These are phyloP conservation scores for Nomada lathburiana DNA, from an alignment of 2,888 invertebrate species.

Conservation along the genomic window DNA sequence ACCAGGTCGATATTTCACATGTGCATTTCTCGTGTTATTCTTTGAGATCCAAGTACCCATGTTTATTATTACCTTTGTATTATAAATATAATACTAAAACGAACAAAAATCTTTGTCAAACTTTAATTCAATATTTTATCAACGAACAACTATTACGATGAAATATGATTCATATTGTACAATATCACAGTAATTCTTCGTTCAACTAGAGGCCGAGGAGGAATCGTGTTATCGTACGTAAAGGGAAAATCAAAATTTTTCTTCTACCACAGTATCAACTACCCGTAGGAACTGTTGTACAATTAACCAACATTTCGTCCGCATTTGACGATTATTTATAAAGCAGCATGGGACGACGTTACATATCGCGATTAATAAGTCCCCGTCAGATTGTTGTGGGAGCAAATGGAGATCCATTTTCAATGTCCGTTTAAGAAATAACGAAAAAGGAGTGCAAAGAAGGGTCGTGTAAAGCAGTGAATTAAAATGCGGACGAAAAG, in stretches of 20 bases:
- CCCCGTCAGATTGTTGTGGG: background rate
- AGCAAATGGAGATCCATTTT: background rate
- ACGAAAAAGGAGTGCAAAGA: background rate
- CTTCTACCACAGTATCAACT: background rate
- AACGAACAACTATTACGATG: background rate
- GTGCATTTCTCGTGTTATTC: background rate
- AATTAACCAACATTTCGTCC: conserved; percentile 31
- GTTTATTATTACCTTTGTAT: background rate
- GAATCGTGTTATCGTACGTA: background rate
- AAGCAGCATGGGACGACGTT: conserved; percentile 12
- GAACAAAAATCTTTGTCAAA: no score
- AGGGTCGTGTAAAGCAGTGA: background rate
- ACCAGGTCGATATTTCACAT: conserved; percentile 16
- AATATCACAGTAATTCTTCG: background rate
- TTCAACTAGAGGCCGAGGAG: conserved; percentile 8
- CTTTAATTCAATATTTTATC: no score
- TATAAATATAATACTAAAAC: no score
- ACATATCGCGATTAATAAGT: conserved; percentile 34
- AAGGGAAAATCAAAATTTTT: background rate
- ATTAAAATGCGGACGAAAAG: conserved; percentile 43
- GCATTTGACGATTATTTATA: conserved; percentile 31
- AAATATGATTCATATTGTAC: background rate
- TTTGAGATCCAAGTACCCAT: background rate
- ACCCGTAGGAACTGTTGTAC: conserved; percentile 24
- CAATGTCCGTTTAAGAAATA: background rate